phyloP scores from a whole-genome alignment of 64 coral and sea anemone genomes.

The Actinia equina region DNA sequence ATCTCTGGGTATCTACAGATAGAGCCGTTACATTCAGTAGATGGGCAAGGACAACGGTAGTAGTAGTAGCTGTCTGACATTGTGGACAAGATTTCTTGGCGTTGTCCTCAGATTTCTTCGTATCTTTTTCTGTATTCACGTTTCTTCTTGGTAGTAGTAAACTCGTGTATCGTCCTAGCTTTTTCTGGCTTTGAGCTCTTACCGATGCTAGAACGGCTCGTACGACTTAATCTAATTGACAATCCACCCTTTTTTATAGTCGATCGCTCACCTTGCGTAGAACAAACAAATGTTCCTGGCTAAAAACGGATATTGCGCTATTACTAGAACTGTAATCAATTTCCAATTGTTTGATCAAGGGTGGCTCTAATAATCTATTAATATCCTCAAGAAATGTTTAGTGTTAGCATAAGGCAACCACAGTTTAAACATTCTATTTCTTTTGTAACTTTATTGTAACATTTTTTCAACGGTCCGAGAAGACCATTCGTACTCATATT shows the following conservation, averaged over 20 bases:
- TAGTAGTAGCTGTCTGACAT: slow-evolving; percentile 74
- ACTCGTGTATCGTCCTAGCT: not conserved
- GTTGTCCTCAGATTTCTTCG: not conserved
- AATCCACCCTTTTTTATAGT: not conserved
- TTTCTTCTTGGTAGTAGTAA: not conserved
- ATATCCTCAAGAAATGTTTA: not conserved
- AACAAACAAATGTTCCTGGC: not conserved
- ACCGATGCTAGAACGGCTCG: not conserved
- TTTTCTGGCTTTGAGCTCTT: not conserved
- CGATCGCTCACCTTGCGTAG: not conserved
- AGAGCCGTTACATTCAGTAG: slow-evolving; percentile 44
- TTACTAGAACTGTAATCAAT: slow-evolving; percentile 18
- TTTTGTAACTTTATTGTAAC: slow-evolving; percentile 15
- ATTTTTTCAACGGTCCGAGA: not conserved
- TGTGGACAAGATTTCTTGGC: not conserved
- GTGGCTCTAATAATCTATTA: slow-evolving; percentile 17
- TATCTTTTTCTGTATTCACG: not conserved
- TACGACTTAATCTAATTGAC: not conserved
- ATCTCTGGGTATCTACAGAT: slow-evolving; percentile 80
- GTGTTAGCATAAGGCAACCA: not conserved
- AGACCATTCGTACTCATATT: not conserved
- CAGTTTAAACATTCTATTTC: not conserved
- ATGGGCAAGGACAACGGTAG: slow-evolving; percentile 73
- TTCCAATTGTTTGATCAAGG: slow-evolving; percentile 4
- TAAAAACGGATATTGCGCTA: slow-evolving; percentile 9